Evolutionary conservation across 2,888 invertebrate genomes (phyloP).

Genomic region (Parnassius mnemosyne): DNA sequence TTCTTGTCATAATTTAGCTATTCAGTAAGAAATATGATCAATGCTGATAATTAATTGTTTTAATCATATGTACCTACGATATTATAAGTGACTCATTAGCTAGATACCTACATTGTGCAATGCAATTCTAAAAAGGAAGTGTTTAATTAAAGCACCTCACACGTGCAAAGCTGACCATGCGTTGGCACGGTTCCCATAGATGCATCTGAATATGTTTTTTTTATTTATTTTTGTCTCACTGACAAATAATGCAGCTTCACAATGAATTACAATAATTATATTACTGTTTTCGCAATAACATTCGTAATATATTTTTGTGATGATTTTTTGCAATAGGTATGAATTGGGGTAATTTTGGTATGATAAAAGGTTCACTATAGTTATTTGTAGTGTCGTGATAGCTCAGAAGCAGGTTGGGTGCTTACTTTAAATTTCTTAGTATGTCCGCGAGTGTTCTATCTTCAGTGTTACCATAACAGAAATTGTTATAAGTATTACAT

Average conservation of each 20-base stretch:
- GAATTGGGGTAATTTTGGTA: too few species aligned
- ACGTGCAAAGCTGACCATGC: constrained; percentile 35
- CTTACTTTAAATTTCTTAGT: too few species aligned
- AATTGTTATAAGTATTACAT: too few species aligned
- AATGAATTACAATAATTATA: constrained; percentile 18
- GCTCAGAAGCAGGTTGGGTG: too few species aligned
- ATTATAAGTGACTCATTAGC: background rate
- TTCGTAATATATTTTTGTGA: background rate
- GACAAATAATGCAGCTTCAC: constrained; percentile 27
- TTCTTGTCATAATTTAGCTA: too few species aligned
- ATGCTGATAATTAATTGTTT: constrained; percentile 8
- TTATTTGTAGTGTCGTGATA: too few species aligned
- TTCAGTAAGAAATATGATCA: too few species aligned
- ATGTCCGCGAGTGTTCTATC: too few species aligned
- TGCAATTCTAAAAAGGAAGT: constrained; percentile 28
- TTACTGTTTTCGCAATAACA: constrained; percentile 7
- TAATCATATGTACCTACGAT: background rate
- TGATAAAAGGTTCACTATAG: too few species aligned
- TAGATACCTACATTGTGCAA: constrained; percentile 4
- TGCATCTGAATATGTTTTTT: constrained; percentile 55
- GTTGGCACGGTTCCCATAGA: constrained; percentile 54
- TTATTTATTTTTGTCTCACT: constrained; percentile 48
- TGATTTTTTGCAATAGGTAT: background rate
- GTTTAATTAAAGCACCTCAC: constrained; percentile 26
- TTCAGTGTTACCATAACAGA: too few species aligned